phyloP scores from a whole-genome alignment of 1,140 invertebrate genomes.

The Lasaia peninsularis region DNA sequence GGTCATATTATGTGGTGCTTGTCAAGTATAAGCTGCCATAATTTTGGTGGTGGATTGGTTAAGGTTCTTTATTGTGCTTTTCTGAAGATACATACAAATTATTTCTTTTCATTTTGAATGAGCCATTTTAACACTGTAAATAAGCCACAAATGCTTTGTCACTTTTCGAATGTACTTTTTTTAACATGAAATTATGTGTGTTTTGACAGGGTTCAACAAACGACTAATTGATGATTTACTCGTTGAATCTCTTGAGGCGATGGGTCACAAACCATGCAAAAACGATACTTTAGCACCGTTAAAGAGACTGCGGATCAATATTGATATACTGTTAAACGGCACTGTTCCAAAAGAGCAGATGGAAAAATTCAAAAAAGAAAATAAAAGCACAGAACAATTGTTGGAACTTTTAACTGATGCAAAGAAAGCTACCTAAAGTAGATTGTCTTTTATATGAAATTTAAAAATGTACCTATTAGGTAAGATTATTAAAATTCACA shows the following conservation, averaged over 20 bases:
- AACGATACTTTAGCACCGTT: constrained; percentile 77
- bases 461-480: neutral
- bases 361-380: constrained; percentile 85
- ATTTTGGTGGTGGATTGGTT: constrained; percentile 7
- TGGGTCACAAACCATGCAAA: constrained; percentile 82
- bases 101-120: neutral
- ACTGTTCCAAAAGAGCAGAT: constrained; percentile 88
- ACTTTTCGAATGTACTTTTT: neutral
- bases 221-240: constrained; percentile 90
- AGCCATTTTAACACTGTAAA: constrained; percentile 9
- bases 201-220: constrained; percentile 80
- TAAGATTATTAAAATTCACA: constrained; percentile 17
- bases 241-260: constrained; percentile 84
- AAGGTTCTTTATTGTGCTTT: neutral
- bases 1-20: constrained; percentile 16
- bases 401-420: constrained; percentile 83
- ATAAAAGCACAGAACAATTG: constrained; percentile 86
- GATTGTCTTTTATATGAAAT: neutral
- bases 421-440: constrained; percentile 33
- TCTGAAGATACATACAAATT: constrained; percentile 9
- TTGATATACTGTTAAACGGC: constrained; percentile 87
- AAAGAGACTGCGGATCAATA: constrained; percentile 82
- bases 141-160: constrained; percentile 13
- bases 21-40: constrained; percentile 9
- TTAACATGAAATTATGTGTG: constrained; percentile 15